Conservation (phyloP, 2,113 vertebrate genomes). For the Alosa alosa region DNA sequence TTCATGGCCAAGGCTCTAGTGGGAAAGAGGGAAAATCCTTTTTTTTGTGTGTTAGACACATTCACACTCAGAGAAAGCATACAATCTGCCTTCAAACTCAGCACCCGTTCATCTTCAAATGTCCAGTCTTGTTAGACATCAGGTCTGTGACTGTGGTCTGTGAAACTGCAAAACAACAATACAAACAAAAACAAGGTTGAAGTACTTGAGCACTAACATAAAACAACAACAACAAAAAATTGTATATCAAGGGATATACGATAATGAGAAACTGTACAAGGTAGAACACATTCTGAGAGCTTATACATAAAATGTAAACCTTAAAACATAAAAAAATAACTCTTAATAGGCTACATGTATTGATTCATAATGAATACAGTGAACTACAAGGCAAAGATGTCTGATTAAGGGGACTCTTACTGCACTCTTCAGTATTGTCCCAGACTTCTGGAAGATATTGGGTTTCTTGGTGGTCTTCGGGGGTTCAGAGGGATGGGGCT, state of each 20-base stretch:
- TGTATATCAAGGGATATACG: not conserved
- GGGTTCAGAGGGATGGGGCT: constrained; percentile 30
- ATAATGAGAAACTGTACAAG: not conserved
- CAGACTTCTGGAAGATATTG: constrained; percentile 69
- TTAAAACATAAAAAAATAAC: constrained; percentile 43
- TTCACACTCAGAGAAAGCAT: not conserved
- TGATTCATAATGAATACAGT: constrained; percentile 7
- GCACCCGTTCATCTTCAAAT: not conserved
- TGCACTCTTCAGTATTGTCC: constrained; percentile 64
- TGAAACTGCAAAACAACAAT: not conserved
- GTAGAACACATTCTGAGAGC: not conserved
- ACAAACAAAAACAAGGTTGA: not conserved
- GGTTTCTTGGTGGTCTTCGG: constrained; percentile 47
- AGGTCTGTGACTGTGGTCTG: not conserved
- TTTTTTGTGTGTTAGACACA: not conserved
- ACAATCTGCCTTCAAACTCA: not conserved
- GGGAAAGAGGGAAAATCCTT: not conserved
- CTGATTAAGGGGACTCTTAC: constrained; percentile 45
- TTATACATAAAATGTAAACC: constrained; percentile 52
- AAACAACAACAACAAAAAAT: not conserved
- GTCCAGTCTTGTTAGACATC: not conserved
- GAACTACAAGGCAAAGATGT: not conserved
- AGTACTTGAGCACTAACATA: not conserved
- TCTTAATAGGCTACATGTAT: not conserved
- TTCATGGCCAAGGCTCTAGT: not conserved